Base-by-base conservation (phyloP, 2,888 invertebrate genomes). In the Itoplectis maculator region DNA sequence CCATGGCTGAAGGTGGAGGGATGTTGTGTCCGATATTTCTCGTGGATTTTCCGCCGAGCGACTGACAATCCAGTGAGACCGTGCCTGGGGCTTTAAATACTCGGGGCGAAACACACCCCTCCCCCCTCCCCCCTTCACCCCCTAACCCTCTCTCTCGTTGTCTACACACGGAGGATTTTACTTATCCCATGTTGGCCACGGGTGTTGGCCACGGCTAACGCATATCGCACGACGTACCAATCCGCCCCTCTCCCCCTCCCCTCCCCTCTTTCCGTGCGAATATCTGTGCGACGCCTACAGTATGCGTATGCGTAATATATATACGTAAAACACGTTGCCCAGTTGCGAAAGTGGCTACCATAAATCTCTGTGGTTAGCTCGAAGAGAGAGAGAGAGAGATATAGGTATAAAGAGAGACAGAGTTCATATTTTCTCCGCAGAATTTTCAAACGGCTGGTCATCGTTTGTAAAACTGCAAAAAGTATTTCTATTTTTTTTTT, bases 71-170 rank as follows among this genome's bases (percentile, higher is more conserved):
- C 54, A 45, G 40, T 7, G 6, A 18, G 66, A 63, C 47, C 11
- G 13, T n/a, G 37, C 20, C 74, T 29, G 13, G 9, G 59, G 66
- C 75, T 76, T 85, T 84, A 85, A 84, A 85, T 85, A 85, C 83
- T 78, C 70, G 29, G 20, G 49, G 20, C 59, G 59, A 15, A 20
- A n/a, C n/a, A n/a, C n/a, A n/a, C n/a, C n/a, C n/a, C n/a, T n/a
- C n/a, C n/a, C n/a, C n/a, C n/a, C n/a, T n/a, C n/a, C n/a, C n/a
- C n/a, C n/a, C n/a, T n/a, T n/a, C n/a, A 61, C 65, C 45, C n/a
- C n/a, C n/a, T n/a, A n/a, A n/a, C n/a, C n/a, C n/a, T n/a, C 54
- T 65, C 29, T 79, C 49, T n/a, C 63, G 70, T 40, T 76, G 54
- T 81, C 66, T 56, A 66, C 47, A 82, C 56, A 72, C 47, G 51